These are phyloP conservation scores for Drosophila rhopaloa DNA, from an alignment of 1,140 invertebrate species.

Conservation along the genomic window DNA sequence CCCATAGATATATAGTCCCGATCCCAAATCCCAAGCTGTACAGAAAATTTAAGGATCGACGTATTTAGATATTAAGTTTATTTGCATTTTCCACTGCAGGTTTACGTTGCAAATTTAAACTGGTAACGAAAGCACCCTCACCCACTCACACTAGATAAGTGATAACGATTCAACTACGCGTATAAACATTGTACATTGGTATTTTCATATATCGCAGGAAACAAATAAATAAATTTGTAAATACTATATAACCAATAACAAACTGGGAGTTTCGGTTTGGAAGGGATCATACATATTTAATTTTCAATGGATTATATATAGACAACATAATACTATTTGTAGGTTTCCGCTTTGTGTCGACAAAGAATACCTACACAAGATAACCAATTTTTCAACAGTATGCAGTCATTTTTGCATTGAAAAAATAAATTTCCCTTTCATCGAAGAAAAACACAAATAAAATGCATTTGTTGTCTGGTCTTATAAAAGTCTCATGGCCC, in stretches of 20 bases:
- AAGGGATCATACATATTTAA: no score
- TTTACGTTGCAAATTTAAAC: conserved; percentile 7
- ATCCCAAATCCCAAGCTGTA: conserved; percentile 44
- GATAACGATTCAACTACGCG: conserved; percentile 14
- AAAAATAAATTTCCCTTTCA: conserved; percentile 64
- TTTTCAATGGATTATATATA: not conserved
- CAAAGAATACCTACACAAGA: conserved; percentile 14
- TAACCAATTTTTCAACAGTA: not conserved
- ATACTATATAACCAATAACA: conserved; percentile 30
- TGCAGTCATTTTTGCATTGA: conserved; percentile 9
- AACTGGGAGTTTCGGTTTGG: not conserved
- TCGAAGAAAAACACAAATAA: conserved; percentile 33
- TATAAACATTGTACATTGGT: conserved; percentile 44
- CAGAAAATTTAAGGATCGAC: conserved; percentile 39
- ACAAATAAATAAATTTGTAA: conserved; percentile 53
- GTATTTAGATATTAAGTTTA: conserved; percentile 24
- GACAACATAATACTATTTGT: not conserved
- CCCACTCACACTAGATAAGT: conserved; percentile 28
- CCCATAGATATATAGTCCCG: conserved; percentile 10
- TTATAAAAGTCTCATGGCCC: conserved; percentile 48
- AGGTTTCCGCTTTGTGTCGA: conserved; percentile 11
- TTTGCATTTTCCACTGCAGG: conserved; percentile 37
- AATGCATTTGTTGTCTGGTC: conserved; percentile 8
- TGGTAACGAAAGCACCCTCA: conserved; percentile 16
- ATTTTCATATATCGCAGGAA: conserved; percentile 33